Evolutionary conservation across 2,888 invertebrate genomes (phyloP).

Genomic region (Sarcophaga variegata): DNA sequence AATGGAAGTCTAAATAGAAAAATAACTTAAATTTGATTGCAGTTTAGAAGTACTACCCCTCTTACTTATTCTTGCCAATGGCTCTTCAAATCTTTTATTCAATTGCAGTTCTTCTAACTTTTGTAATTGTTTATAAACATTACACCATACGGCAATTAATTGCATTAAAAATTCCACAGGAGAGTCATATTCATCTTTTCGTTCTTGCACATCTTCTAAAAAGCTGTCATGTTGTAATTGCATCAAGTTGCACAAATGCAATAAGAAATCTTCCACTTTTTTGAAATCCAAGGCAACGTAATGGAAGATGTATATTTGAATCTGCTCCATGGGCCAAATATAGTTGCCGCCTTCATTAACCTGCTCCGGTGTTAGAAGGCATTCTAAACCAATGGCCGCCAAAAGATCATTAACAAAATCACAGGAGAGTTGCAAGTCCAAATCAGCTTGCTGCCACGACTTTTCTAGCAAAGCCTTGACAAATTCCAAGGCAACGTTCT

Average conservation of each 20-base stretch:
- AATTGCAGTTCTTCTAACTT: conserved; percentile 13
- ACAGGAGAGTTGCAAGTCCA: conserved; percentile 51
- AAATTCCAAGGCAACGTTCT: conserved; percentile 47
- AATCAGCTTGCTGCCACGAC: conserved; percentile 26
- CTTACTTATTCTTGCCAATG: conserved; percentile 66
- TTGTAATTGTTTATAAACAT: conserved; percentile 59
- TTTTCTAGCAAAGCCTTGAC: conserved; percentile 18
- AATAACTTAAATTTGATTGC: not conserved
- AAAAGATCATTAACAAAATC: conserved; percentile 60
- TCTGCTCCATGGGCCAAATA: conserved; percentile 61
- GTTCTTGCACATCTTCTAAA: not conserved
- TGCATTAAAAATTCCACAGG: conserved; percentile 61
- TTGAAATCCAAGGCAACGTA: conserved; percentile 47
- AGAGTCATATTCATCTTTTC: conserved; percentile 34
- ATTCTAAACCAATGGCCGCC: conserved; percentile 49
- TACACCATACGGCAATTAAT: conserved; percentile 60
- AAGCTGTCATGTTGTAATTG: conserved; percentile 26
- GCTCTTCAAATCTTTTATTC: conserved; percentile 63
- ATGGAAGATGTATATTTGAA: conserved; percentile 65
- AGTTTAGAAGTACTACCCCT: not conserved
- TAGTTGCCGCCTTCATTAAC: conserved; percentile 25
- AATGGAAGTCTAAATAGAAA: conserved; percentile 54
- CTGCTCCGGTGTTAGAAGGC: conserved; percentile 55
- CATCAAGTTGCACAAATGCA: conserved; percentile 37
- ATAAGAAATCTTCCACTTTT: conserved; percentile 57